Conservation (phyloP, 2,797 vertebrate species). For the Scarus forsteni region DNA sequence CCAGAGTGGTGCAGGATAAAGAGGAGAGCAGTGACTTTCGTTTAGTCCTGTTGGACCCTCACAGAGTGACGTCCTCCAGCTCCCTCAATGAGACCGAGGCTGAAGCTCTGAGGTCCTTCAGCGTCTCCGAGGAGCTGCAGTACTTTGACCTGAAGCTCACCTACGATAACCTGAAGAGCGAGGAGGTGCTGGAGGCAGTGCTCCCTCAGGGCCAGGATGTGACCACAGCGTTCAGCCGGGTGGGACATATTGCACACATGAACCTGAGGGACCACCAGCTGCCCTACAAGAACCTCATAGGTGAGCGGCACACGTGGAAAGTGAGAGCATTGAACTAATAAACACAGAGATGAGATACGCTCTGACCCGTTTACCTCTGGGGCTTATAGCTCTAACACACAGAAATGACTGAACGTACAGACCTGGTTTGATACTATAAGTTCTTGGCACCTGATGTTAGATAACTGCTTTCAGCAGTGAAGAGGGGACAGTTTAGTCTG, state of each 20-base stretch:
- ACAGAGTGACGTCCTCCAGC: conserved; percentile 72
- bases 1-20: conserved; percentile 87
- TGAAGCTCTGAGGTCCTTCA: conserved; percentile 82
- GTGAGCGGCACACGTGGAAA: conserved; percentile 71
- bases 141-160: conserved; percentile 86
- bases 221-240: conserved; percentile 92
- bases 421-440: too few relatives aligned
- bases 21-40: conserved; percentile 69
- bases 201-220: conserved; percentile 94
- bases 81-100: conserved; percentile 86
- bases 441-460: too few relatives aligned
- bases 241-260: conserved; percentile 96
- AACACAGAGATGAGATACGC: too few relatives aligned
- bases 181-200: conserved; percentile 94
- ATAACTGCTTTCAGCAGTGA: too few relatives aligned
- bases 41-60: conserved; percentile 91
- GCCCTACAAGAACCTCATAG: conserved; percentile 92
- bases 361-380: too few relatives aligned
- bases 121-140: conserved; percentile 82
- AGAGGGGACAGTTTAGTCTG: too few relatives aligned
- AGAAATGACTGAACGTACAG: too few relatives aligned
- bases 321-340: too few relatives aligned
- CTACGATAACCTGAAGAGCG: conserved; percentile 93
- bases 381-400: too few relatives aligned
- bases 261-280: conserved; percentile 97